These are phyloP conservation scores for Latrodectus hesperus DNA, from an alignment of 2,888 invertebrate species.

Conservation along the genomic window DNA sequence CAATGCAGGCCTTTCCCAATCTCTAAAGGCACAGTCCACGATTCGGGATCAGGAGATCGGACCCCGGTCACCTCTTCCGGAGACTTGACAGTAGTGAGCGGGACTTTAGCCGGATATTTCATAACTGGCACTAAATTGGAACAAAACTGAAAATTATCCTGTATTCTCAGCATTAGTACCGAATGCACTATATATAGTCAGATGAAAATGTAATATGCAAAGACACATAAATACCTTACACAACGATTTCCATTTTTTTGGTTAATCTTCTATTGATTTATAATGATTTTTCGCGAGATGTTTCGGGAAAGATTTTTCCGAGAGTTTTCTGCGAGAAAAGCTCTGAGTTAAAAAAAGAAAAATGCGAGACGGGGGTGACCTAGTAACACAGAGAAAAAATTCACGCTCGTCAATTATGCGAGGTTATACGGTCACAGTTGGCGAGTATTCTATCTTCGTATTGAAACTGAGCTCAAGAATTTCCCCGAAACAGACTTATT, in stretches of 20 bases:
- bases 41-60: conserved; percentile 94
- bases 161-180: neutral
- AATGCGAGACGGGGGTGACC: neutral
- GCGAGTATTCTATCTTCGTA: too few species aligned
- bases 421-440: neutral
- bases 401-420: neutral
- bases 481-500: too few species aligned
- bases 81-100: conserved; percentile 86
- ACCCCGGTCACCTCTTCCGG: conserved; percentile 94
- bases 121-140: conserved; percentile 12
- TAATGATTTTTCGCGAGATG: too few species aligned
- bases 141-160: neutral
- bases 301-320: neutral
- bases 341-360: neutral
- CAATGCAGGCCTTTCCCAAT: conserved; percentile 80
- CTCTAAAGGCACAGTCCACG: conserved; percentile 95
- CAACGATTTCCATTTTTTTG: neutral
- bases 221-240: neutral
- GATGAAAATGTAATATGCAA: neutral
- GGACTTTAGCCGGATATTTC: conserved; percentile 67
- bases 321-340: neutral
- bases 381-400: neutral
- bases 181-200: neutral
- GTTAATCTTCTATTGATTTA: too few species aligned
- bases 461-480: too few species aligned